Evolutionary conservation across 2,797 vertebrate genomes (phyloP), one percentile per base, ranked within the genome.

Genomic region (Notamacropus eugenii): DNA sequence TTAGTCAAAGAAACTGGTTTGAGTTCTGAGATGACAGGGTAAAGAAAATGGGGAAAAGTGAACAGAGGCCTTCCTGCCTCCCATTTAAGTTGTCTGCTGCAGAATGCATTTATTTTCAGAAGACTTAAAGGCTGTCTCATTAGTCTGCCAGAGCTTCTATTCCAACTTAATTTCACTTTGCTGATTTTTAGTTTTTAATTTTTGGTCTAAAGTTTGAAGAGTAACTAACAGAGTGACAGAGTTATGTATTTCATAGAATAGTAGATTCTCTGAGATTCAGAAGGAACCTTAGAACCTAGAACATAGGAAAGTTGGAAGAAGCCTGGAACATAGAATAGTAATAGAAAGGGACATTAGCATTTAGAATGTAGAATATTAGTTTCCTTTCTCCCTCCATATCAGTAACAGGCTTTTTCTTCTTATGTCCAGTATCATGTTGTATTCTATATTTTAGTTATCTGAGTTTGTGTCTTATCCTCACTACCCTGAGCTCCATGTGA

Each of bases 1-100:
- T 10, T 87, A 3, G 5, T 93, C 59, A 46, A 91, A 96, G 95
- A 93, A 94, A 54, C 87, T 92, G 91, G 91, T 96, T 94, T 82
- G 90, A 93, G 91, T 97, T 50, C 40, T 0, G 0, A 56, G 74
- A 93, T 14, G 54, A 93, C 91, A 95, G 95, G 56, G 58, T 5
- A 0, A 59, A 55, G 74, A 67, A 91, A n/a, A 94, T 19, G 29
- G 93, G 54, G 40, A 54, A 0, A 1, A 3, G 0, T 91, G 56
- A 9, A n/a, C 93, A 10, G 0, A 91, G 94, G 90, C 92, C 52
- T 0, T 11, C 34, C 52, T 0, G 13, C 34, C 55, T 90, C 19
- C 91, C 1, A 0, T 34, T 54, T 31, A 4, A 8, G 82, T 8
- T 1, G 0, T 67, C 92, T 13, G 46, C 67, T 4, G 0, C 0